Percentiles rank a stretch among this genome's conserved stretches.
Evolutionary conservation across 1,140 invertebrate species (phyloP).

Genomic region (Pinna nobilis): DNA sequence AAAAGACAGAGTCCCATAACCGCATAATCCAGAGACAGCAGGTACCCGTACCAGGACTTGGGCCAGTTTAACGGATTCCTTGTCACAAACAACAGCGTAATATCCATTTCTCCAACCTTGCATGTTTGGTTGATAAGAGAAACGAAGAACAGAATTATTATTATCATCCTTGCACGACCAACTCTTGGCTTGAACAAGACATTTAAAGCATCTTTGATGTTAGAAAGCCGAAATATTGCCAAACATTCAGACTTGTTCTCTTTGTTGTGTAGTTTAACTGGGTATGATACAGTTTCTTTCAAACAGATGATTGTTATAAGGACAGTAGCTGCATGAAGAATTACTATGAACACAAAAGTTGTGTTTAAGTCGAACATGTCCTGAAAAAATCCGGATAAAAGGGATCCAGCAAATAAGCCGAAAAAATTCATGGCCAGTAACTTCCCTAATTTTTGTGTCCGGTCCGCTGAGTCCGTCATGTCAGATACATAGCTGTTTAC

Average conservation of each 20-base stretch:
- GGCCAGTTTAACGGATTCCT: slow-evolving; percentile 67
- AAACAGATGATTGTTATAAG: slow-evolving; percentile 56
- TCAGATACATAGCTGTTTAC: slow-evolving; percentile 72
- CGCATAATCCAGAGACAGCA: slow-evolving; percentile 71
- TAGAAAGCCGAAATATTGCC: slow-evolving; percentile 52
- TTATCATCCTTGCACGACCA: slow-evolving; percentile 48
- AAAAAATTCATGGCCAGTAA: slow-evolving; percentile 73
- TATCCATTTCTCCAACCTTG: slow-evolving; percentile 71
- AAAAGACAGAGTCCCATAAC: slow-evolving; percentile 67
- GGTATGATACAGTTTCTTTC: slow-evolving; percentile 54
- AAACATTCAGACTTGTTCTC: slow-evolving; percentile 27
- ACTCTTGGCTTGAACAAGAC: slow-evolving; percentile 56
- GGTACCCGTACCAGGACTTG: slow-evolving; percentile 71
- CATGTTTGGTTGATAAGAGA: slow-evolving; percentile 62
- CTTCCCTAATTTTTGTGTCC: slow-evolving; percentile 66
- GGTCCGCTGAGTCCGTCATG: slow-evolving; percentile 59
- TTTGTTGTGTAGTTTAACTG: slow-evolving; percentile 39
- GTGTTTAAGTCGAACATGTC: slow-evolving; percentile 56
- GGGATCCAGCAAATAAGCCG: slow-evolving; percentile 69
- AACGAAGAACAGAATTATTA: slow-evolving; percentile 55
- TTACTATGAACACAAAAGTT: slow-evolving; percentile 58
- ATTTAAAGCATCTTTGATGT: slow-evolving; percentile 58
- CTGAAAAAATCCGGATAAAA: slow-evolving; percentile 65
- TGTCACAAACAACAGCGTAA: slow-evolving; percentile 68
- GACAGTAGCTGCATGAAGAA: slow-evolving; percentile 56